Evolutionary conservation across 2,797 vertebrate genomes (phyloP), one percentile per base, ranked within the genome.

Genomic region (Siniperca undulata): DNA sequence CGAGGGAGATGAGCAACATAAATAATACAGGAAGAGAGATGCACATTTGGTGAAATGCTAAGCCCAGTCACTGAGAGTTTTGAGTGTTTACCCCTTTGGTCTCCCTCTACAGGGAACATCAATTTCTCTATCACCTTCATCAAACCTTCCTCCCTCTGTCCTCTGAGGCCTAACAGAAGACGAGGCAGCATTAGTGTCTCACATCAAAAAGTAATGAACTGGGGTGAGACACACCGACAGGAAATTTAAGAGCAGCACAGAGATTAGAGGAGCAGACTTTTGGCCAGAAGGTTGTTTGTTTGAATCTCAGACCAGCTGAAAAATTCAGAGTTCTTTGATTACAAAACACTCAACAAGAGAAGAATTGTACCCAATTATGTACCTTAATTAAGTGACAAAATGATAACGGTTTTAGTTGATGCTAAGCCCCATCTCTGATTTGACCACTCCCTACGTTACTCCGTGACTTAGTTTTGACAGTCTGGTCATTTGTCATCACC

Each of bases 21-120:
- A 85, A 88, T 77, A 82, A 84, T 36, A 60, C 24, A 78, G 40
- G 42, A 56, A 2, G 34, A 46, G 42, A 52, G 59, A 76, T 14
- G 55, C 14, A n/a, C 24, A 81, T 55, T 62, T 73, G 72, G 71
- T 59, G 44, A 59, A 80, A 64, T 0, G 19, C 36, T 14, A 44
- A 81, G 27, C 46, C 53, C 36, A 27, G 56, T 66, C n/a, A 9
- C 6, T 24, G 48, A 67, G 74, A 73, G 53, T 64, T 46, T 62
- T 12, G 42, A 58, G 24, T 67, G 78, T 84, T 88, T 81, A 81
- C 60, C 46, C 69, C 77, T 73, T 73, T 62, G 79, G 86, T 84
- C 44, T 71, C 59, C 48, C 61, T 76, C 44, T 27, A 56, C 6
- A 53, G 40, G 66, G 46, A 70, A 80, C 69, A 42, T 81, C 34